Base-by-base conservation (phyloP, 37 sponge, comb jelly and placozoan genomes). In the Cliona cf. orientalis region DNA sequence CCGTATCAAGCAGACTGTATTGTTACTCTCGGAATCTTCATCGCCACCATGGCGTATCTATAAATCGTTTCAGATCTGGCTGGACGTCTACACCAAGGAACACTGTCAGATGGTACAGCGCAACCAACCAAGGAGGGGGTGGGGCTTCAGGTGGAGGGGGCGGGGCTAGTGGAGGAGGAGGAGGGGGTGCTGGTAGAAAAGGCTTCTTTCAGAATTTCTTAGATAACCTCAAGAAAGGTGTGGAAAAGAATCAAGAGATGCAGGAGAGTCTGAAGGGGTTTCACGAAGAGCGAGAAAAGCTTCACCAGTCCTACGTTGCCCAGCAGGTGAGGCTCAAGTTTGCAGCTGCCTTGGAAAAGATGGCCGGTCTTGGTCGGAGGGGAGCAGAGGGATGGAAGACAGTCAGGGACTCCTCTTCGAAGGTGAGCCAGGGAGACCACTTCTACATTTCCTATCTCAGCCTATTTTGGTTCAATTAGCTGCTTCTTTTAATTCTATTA, bases 201-300 rank as follows among this genome's bases (percentile, higher is more conserved):
- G 94, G 94, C 0, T 67, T 93, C 40, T 65, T 93, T 49, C 61
- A 69, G 22, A 93, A 75, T 38, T 82, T 93, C 53, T 0, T 89
- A 3, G 77, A 81, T 0, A 88, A 93, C 41, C 11, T 93, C 25
- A 67, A 75, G 44, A 76, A 89, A 56, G 82, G 81, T 46, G 64
- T 85, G 40, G 72, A 85, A 42, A 76, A 73, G 43, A 71, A 89
- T 42, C 56, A 85, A 29, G 90, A 89, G 17, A 76, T 93, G 43
- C 83, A 93, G 73, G 90, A 79, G 21, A 84, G 81, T 46, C 35
- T 93, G 80, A 87, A 78, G 40, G 84, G 85, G 1, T 74, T 92
- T 34, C 72, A 80, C 39, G 88, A 92, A 26, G 92, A 92, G 53
- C 73, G 80, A 55, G 58, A 77, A 33, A 82, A 76, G 36, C 39